These are phyloP conservation scores for Caenorhabditis elegans DNA, from an alignment of 1,140 invertebrate species.

Conservation along the genomic window WBcel235 BX284602.5:3071001-3071500, in stretches of 20 bases:
- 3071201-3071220: neutral
- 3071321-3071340: neutral
- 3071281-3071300: too few relatives aligned
- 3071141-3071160: neutral
- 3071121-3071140: too few relatives aligned
- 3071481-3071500: constrained; percentile 5
- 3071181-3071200: neutral
- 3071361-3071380: neutral
- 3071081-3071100: too few relatives aligned
- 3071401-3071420: neutral
- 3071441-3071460: too few relatives aligned
- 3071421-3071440: neutral
- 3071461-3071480: too few relatives aligned
- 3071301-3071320: too few relatives aligned
- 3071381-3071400: neutral
- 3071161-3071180: neutral
- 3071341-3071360: neutral
- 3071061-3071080: too few relatives aligned
- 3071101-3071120: too few relatives aligned
- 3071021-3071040: constrained; percentile 49
- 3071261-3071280: neutral
- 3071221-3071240: neutral
- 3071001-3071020: constrained; percentile 36
- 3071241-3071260: neutral
- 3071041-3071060: neutral